phyloP scores from a whole-genome alignment of 2,888 invertebrate genomes.

The Daptonema setosum region DNA sequence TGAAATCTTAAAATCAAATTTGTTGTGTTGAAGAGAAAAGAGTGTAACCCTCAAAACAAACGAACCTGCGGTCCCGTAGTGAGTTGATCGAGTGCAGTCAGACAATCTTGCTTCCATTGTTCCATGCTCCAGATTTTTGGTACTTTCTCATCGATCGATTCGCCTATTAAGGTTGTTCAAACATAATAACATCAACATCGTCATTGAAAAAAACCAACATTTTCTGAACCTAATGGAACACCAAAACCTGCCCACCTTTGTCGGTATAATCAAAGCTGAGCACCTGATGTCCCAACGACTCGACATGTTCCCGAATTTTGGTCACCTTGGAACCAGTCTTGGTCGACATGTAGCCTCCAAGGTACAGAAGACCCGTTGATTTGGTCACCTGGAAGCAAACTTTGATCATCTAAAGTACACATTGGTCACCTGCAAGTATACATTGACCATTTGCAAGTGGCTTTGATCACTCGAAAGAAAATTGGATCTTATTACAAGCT shows the following conservation, averaged over 20 bases:
- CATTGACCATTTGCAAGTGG: too few relatives aligned
- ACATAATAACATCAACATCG: neutral
- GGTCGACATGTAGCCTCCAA: neutral
- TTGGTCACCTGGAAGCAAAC: too few relatives aligned
- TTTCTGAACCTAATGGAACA: too few relatives aligned
- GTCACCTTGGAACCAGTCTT: neutral
- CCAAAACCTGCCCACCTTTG: neutral
- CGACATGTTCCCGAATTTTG: neutral
- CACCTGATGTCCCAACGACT: neutral
- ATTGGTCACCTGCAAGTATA: too few relatives aligned
- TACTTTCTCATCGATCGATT: neutral
- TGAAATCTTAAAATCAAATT: too few relatives aligned
- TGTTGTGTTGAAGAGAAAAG: too few relatives aligned
- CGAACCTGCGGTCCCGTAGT: constrained; percentile 1
- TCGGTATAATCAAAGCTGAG: neutral
- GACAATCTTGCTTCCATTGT: neutral
- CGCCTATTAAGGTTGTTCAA: neutral
- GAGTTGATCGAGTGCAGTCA: neutral
- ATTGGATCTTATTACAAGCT: too few relatives aligned
- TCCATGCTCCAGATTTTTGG: neutral
- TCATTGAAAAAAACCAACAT: too few relatives aligned
- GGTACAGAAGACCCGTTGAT: neutral
- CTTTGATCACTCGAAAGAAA: too few relatives aligned
- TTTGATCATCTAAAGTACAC: too few relatives aligned
- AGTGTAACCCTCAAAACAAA: too few relatives aligned